A percentile compares a stretch with the other conserved stretches of the same genome.
These are phyloP conservation scores for Coreoperca whiteheadi DNA, from an alignment of 2,113 vertebrate genomes.

Conservation along the genomic window DNA sequence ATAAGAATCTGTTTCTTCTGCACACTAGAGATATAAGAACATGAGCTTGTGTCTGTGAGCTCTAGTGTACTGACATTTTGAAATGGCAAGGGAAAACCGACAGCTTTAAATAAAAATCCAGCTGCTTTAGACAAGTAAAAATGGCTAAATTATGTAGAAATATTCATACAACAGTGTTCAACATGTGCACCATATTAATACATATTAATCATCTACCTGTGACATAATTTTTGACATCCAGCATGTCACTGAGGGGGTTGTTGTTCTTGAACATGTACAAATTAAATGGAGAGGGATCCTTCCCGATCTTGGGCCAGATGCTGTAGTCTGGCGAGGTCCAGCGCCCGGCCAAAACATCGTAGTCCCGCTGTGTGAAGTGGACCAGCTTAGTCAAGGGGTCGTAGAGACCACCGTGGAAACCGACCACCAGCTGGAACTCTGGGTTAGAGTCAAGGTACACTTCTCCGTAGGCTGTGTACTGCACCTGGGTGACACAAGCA, in stretches of 20 bases:
- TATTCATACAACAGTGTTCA: neutral
- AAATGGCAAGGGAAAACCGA: neutral
- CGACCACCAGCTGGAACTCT: slow-evolving; percentile 96
- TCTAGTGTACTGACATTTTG: neutral
- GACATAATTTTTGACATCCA: slow-evolving; percentile 97
- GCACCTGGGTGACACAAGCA: slow-evolving; percentile 78
- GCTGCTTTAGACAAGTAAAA: neutral
- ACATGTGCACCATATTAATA: neutral
- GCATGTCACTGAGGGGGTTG: slow-evolving; percentile 97
- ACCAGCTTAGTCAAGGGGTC: slow-evolving; percentile 96
- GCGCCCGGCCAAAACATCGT: slow-evolving; percentile 95
- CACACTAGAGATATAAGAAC: slow-evolving; percentile 7
- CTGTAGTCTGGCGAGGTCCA: slow-evolving; percentile 98
- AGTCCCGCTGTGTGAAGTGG: slow-evolving; percentile 98
- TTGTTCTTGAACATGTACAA: slow-evolving; percentile 99
- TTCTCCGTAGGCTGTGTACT: slow-evolving; percentile 98
- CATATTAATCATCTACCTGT: slow-evolving; percentile 86
- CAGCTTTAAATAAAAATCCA: neutral
- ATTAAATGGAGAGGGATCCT: slow-evolving; percentile 94
- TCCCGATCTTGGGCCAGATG: slow-evolving; percentile 96
- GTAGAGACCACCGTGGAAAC: slow-evolving; percentile 98
- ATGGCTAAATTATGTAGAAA: slow-evolving; percentile 1
- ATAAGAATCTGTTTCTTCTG: slow-evolving; percentile 19
- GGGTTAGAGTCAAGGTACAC: slow-evolving; percentile 98
- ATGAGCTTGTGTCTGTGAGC: neutral